Conservation (phyloP, 2,797 vertebrate species). For the Tarsius wallacei region DNA sequence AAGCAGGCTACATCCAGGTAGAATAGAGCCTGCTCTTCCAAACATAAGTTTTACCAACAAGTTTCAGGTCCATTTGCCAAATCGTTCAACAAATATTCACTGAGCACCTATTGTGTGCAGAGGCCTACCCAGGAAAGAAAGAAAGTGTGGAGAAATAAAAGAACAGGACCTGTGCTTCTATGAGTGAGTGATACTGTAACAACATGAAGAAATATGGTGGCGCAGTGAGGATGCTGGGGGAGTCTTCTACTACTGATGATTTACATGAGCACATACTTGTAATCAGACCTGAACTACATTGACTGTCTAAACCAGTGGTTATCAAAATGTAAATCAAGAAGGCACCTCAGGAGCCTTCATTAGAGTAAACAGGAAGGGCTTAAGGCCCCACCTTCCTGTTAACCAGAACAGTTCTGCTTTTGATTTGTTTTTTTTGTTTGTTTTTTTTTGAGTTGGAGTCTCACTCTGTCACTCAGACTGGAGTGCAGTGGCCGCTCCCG, state of each 20-base stretch:
- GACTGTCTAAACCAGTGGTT: background rate
- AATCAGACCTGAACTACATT: background rate
- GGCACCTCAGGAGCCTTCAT: background rate
- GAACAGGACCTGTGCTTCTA: background rate
- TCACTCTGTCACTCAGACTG: too few species aligned
- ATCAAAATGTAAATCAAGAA: background rate
- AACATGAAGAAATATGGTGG: fast-evolving
- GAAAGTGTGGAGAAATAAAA: background rate
- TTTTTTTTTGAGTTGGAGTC: too few species aligned
- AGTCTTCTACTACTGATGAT: background rate
- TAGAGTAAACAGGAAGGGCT: background rate
- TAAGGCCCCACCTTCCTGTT: background rate
- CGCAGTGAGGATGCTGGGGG: too few species aligned
- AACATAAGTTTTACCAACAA: background rate
- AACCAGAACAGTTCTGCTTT: background rate
- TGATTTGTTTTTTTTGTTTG: too few species aligned
- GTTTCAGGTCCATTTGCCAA: background rate
- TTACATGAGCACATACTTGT: background rate
- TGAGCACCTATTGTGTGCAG: background rate
- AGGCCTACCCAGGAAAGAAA: background rate
- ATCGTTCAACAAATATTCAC: background rate
- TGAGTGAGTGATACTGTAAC: fast-evolving
- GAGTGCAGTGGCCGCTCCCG: too few species aligned
- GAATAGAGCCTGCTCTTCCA: background rate
- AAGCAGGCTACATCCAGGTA: background rate